Base-by-base conservation (phyloP, 2,888 invertebrate genomes). In the Campoplex nolae region DNA sequence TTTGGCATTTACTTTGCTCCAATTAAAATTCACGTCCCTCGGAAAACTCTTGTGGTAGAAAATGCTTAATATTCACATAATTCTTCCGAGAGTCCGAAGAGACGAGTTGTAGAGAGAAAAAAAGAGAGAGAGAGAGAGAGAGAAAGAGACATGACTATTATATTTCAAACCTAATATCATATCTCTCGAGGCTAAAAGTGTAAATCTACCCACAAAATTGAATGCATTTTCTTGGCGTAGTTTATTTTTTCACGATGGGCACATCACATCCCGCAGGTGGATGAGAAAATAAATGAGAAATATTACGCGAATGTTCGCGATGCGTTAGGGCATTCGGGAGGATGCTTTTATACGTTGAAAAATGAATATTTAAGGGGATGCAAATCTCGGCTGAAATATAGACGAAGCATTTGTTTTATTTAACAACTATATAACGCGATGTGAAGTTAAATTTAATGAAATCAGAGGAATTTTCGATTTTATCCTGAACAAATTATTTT, bases 171-270 rank as follows among this genome's bases (percentile, higher is more conserved):
- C 75, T 80, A 76, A 83, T 67, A 79, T 54, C 54, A 76, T 70
- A 73, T 83, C 75, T 80, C 79, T 58, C 18, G 54, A 42, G 68
- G 68, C 54, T 78, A 70, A 77, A 81, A 74, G n/a, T 54, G 70
- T 62, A 82, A 81, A 87, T 77, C 77, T 70, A 38, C 42, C 68
- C 75, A 56, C 58, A 62, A 75, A 87, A 87, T 87, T 82, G 78
- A 65, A 84, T 81, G 81, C 77, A 81, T 78, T 84, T 84, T 74
- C 80, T 54, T 73, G 23, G 13, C 28, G 71, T 77, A 68, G 67
- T 77, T 58, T 45, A 71, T 77, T 73, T 70, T 23, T 77, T 54
- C 54, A 18, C 74, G 74, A 78, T 75, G 75, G 35, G 62, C 42
- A 48, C 67, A 70, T 83, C 58, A 58, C 56, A 58, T 83, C 58